Evolutionary conservation across 2,888 invertebrate genomes (phyloP).

Genomic region (Melinopterus prodromus): DNA sequence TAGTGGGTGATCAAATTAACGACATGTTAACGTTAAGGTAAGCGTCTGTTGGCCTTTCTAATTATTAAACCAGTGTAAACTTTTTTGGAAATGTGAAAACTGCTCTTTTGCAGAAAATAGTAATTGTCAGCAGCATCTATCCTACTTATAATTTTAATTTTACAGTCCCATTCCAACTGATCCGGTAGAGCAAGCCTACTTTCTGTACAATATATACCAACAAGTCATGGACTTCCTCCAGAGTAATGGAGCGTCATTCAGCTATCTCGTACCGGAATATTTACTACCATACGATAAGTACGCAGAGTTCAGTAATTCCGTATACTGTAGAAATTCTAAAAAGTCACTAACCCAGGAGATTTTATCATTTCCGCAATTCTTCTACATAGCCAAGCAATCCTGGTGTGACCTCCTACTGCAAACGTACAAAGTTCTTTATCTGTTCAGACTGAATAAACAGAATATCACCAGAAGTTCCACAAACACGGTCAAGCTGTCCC

Average conservation of each 20-base stretch:
- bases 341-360: constrained; percentile 12
- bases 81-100: no score
- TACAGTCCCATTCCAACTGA: not conserved
- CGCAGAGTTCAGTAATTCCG: constrained; percentile 48
- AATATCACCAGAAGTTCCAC: not conserved
- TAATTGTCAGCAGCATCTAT: no score
- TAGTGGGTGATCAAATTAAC: not conserved
- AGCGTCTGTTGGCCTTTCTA: not conserved
- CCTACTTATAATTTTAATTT: not conserved
- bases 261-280: constrained; percentile 57
- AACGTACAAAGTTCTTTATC: constrained; percentile 66
- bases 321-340: constrained; percentile 47
- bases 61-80: no score
- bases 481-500: not conserved
- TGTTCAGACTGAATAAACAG: constrained; percentile 22
- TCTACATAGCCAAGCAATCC: constrained; percentile 56
- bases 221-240: constrained; percentile 55
- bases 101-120: no score
- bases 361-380: constrained; percentile 41
- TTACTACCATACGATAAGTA: constrained; percentile 54
- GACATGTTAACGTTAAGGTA: not conserved
- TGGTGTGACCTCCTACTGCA: constrained; percentile 72
- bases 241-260: constrained; percentile 54
- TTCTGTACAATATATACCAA: constrained; percentile 51
- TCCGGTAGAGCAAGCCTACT: constrained; percentile 7